A percentile compares a stretch with the other conserved stretches of the same genome.
Evolutionary conservation across 2,113 vertebrate genomes (phyloP).

Genomic region (Enhydra lutris): DNA sequence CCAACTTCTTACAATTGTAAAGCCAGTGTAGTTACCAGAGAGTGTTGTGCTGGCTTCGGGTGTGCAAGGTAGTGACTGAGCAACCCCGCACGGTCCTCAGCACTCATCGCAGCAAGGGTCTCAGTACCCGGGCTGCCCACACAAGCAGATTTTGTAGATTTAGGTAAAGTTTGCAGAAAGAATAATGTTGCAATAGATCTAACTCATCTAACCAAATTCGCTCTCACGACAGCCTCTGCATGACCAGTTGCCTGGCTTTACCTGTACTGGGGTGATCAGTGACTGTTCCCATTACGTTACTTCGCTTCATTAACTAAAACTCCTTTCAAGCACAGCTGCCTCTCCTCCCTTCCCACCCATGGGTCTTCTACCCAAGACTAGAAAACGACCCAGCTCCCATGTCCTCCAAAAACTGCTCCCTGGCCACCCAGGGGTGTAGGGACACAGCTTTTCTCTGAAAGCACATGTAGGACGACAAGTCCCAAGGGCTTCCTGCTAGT

Average conservation of each 20-base stretch:
- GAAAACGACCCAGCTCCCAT: fast-evolving
- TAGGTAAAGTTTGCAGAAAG: no score
- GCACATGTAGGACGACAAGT: not conserved
- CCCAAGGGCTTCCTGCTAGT: fast-evolving
- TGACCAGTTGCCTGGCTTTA: not conserved
- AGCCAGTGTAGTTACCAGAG: not conserved
- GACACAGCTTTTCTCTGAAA: fast-evolving
- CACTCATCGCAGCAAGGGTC: not conserved
- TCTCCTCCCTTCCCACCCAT: no score
- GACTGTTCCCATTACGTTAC: not conserved
- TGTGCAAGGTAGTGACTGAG: not conserved
- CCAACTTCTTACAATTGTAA: not conserved
- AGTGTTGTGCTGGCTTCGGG: fast-evolving
- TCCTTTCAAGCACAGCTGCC: fast-evolving
- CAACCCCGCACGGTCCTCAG: fast-evolving
- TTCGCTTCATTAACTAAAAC: not conserved
- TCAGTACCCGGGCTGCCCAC: not conserved
- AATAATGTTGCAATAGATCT: no score
- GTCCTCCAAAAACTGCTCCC: no score
- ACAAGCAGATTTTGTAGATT: not conserved
- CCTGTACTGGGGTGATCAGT: not conserved
- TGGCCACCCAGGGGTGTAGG: fast-evolving
- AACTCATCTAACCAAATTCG: not conserved
- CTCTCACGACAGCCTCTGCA: no score
- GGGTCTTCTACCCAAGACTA: fast-evolving